Evolutionary conservation across 2,113 vertebrate species (phyloP), one percentile per base, ranked within the genome.

Genomic region (Phalacrocorax carbo): DNA sequence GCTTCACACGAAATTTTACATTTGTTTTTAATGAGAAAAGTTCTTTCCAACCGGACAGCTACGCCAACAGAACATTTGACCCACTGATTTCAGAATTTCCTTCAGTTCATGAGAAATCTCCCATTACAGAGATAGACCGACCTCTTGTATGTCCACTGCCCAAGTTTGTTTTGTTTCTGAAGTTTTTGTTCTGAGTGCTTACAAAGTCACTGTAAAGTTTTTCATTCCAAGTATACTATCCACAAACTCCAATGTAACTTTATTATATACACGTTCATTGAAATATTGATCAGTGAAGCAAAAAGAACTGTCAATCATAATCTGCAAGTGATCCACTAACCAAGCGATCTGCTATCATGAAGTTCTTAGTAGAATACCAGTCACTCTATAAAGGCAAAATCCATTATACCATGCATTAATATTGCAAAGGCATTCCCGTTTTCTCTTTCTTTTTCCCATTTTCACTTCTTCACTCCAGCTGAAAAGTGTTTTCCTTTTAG

Each of bases 11-110:
- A 78, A 91, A 82, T 57, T 82, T 80, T 79, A 40, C 30, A 13
- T 89, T 90, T 95, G 69, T 79, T 95, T 94, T 79, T 66, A 82
- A 89, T 51, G 62, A 80, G 36, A 76, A 82, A 84, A 76, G 17
- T 57, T 76, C 38, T 87, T 92, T 78, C 40, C 70, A 82, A 71
- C 5, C 66, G 68, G 84, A 69, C 13, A 22, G 44, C 25, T 72
- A 58, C 0, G 2, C 32, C 34, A 80, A 68, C 11, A 84, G 52
- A 72, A 52, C 8, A 73, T 51, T 21, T 46, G 26, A 66, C 29
- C 40, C 6, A 15, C 14, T 8, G 30, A 68, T 71, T 55, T 75
- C 61, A 88, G 58, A 82, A 72, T 76, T 90, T 75, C 36, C 15
- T 65, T 86, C 48, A 11, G 15, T 61, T 94, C 89, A 51, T 58